phyloP scores from a whole-genome alignment of 2,888 invertebrate species.

The Acleris literana region DNA sequence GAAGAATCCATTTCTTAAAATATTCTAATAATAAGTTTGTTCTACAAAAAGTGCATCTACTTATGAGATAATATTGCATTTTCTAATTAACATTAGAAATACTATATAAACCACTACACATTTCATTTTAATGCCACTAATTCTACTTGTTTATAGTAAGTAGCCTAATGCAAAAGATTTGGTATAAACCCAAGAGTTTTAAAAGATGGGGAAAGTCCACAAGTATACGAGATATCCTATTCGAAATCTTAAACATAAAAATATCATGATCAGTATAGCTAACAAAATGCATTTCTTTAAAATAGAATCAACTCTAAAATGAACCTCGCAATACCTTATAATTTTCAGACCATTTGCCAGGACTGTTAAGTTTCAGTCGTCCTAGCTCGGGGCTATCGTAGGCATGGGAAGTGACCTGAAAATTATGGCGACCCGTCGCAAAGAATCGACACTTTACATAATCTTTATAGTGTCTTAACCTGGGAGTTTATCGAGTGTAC shows the following conservation, averaged over 20 bases:
- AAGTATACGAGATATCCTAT: neutral
- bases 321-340: neutral
- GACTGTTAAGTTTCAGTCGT: conserved; percentile 5
- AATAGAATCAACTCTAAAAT: neutral
- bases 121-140: conserved; percentile 40
- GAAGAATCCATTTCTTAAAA: conserved; percentile 51
- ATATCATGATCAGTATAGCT: neutral
- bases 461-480: conserved; percentile 10
- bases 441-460: conserved; percentile 9
- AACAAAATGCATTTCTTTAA: neutral
- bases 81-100: conserved; percentile 68
- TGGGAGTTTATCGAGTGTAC: conserved; percentile 9
- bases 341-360: conserved; percentile 9
- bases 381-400: conserved; percentile 15
- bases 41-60: conserved; percentile 76
- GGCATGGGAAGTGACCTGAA: conserved; percentile 25
- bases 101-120: conserved; percentile 54
- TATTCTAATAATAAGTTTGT: conserved; percentile 41
- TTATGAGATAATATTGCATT: conserved; percentile 80
- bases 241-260: neutral
- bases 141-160: conserved; percentile 13
- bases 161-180: conserved; percentile 20
- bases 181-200: neutral
- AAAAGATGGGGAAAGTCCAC: no score
- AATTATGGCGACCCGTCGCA: conserved; percentile 16